phyloP scores from a whole-genome alignment of 37 sponge, comb jelly and placozoan species.

The Chondrosia reniformis region DNA sequence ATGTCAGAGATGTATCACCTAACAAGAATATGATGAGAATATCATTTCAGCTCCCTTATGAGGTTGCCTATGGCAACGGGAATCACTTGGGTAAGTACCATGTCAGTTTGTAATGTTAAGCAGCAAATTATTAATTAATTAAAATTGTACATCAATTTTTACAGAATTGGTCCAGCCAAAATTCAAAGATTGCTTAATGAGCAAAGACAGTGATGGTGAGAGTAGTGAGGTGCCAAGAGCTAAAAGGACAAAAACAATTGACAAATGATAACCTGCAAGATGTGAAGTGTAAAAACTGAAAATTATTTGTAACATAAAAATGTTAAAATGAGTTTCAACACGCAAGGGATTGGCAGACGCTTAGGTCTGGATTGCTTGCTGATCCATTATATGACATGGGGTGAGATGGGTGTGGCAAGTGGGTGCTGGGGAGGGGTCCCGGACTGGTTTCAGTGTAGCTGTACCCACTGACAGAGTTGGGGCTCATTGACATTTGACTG shows the following conservation, averaged over 20 bases:
- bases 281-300: not conserved
- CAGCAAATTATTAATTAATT: too few relatives aligned
- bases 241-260: not conserved
- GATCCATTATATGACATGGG: constrained; percentile 3
- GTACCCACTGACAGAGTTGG: not conserved
- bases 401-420: constrained; percentile 5
- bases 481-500: constrained; percentile 23
- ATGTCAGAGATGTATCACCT: constrained; percentile 77
- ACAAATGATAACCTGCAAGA: not conserved
- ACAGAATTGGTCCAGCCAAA: too few relatives aligned
- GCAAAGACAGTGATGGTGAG: too few relatives aligned
- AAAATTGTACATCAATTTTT: too few relatives aligned
- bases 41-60: constrained; percentile 61
- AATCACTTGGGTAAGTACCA: constrained; percentile 23
- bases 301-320: not conserved
- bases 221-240: not conserved
- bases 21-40: constrained; percentile 77
- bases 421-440: constrained; percentile 18
- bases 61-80: constrained; percentile 37
- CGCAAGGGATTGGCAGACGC: not conserved
- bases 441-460: not conserved
- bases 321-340: constrained; percentile 2
- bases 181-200: too few relatives aligned
- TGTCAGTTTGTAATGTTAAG: too few relatives aligned
- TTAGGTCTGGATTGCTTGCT: too few relatives aligned